Base-by-base conservation (phyloP, 2,888 invertebrate genomes). In the Rhagium mordax region DNA sequence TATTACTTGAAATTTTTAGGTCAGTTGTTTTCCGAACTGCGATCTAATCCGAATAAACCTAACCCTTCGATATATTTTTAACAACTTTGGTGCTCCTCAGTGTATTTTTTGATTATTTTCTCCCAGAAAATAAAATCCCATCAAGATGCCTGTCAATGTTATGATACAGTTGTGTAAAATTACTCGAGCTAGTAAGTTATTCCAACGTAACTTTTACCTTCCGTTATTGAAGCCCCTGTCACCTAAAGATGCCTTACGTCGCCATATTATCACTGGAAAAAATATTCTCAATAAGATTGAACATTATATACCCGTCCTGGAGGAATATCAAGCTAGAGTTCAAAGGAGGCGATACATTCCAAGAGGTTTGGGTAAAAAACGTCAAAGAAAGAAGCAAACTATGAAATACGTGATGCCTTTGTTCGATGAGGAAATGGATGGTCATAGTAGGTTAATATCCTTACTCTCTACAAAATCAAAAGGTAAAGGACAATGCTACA, bases 181-280 rank as follows among this genome's bases (percentile, higher is more conserved):
- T 81, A 95, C 95, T 73, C 94, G 95, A 82, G 92, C 92, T 86
- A 94, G 94, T 87, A 91, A 93, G 81, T 93, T 94, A 83, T 91
- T 95, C 83, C 95, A 95, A 66, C 93, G 94, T 85, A 94, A 95
- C 67, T 94, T 95, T 87, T 95, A 95, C 86, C 93, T 95, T 84
- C 95, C 95, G 18, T 89, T 95, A 65, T 89, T 95, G 78, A 94
- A 94, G 57, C 95, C 95, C 3, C 93, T 95, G 74, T 94, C 94
- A 61, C 94, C 95, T 13, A 94, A 94, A n/a, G 95, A 95, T 84
- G 95, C 95, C 1, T 92, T 93, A 83, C 90, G 94, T 75, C 92
- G 93, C 86, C 94, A 95, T 87, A 91, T 94, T 80, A 94, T 95
- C 81, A 95, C 94, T 61, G 94, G 94, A 60, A 94, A 94, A 85